phyloP scores from a whole-genome alignment of 2,113 vertebrate genomes.

The Cololabis saira region DNA sequence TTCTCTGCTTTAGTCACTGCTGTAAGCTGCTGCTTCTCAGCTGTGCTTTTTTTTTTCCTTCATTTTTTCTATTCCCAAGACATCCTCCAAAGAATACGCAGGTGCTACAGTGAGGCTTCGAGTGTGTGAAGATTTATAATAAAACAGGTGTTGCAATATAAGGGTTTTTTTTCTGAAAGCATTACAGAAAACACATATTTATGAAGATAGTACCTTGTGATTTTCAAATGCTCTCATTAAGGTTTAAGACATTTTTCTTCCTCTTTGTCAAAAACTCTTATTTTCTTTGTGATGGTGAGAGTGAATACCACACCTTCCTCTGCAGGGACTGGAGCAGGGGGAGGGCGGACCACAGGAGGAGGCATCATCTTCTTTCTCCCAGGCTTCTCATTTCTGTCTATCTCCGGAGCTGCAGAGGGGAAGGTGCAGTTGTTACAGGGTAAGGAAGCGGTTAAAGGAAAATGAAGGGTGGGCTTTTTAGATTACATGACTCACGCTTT shows the following conservation, averaged over 20 bases:
- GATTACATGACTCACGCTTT: conserved; percentile 65
- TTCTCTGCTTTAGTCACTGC: neutral
- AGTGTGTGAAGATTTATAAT: too few species aligned
- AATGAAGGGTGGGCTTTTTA: neutral
- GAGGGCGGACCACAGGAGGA: conserved; percentile 6
- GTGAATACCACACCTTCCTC: conserved; percentile 62
- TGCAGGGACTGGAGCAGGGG: conserved; percentile 9
- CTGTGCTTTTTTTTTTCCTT: too few species aligned
- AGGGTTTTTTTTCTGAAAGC: neutral
- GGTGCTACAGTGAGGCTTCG: too few species aligned
- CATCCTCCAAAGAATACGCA: too few species aligned
- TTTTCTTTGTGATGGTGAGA: neutral
- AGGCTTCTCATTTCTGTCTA: conserved; percentile 76
- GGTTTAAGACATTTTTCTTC: neutral
- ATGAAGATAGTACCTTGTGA: neutral
- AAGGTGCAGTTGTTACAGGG: neutral
- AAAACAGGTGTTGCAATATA: neutral
- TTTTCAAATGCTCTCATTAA: neutral
- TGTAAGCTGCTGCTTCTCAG: neutral
- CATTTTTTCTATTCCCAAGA: too few species aligned
- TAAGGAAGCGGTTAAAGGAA: accelerated
- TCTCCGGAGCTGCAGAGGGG: conserved; percentile 67
- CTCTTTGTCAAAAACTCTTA: neutral
- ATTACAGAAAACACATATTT: neutral
- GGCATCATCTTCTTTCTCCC: conserved; percentile 60